Percentiles rank a stretch among this genome's conserved stretches.
phyloP scores from a whole-genome alignment of 2,888 invertebrate genomes.

The Lapara coniferarum region DNA sequence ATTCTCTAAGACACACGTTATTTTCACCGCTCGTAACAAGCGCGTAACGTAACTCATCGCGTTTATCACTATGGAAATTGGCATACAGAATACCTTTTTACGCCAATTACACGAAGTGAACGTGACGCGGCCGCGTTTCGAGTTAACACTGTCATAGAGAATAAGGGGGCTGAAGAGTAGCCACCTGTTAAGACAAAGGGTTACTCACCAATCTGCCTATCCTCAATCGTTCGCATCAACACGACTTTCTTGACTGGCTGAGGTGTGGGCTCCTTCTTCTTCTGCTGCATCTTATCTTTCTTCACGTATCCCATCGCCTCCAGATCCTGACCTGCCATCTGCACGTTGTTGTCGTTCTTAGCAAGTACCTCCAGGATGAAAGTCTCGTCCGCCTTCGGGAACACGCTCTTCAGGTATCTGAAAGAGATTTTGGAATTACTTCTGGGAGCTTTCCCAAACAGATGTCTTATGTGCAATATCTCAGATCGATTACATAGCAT shows the following conservation, averaged over 20 bases:
- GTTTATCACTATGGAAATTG: too few relatives aligned
- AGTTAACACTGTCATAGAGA: too few relatives aligned
- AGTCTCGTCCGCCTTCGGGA: conserved; percentile 95
- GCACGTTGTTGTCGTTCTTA: conserved; percentile 95
- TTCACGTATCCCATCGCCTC: conserved; percentile 92
- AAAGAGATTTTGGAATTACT: neutral
- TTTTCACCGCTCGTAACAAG: too few relatives aligned
- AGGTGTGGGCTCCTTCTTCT: conserved; percentile 58
- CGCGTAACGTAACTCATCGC: too few relatives aligned
- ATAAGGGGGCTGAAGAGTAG: too few relatives aligned
- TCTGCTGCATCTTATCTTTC: conserved; percentile 83
- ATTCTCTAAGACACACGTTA: too few relatives aligned
- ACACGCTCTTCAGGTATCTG: conserved; percentile 95
- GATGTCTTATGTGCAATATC: neutral
- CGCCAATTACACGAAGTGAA: too few relatives aligned
- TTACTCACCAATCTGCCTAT: conserved; percentile 87
- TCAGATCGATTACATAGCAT: neutral
- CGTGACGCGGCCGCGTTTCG: too few relatives aligned
- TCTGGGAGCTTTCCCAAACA: neutral
- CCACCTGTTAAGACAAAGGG: neutral
- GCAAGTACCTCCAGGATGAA: conserved; percentile 92
- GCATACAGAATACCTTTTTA: too few relatives aligned
- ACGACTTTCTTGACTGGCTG: conserved; percentile 79
- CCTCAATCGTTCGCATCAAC: conserved; percentile 86
- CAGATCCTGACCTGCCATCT: conserved; percentile 92